phyloP scores from a whole-genome alignment of 2,888 invertebrate species.

The Eupithecia abbreviata region DNA sequence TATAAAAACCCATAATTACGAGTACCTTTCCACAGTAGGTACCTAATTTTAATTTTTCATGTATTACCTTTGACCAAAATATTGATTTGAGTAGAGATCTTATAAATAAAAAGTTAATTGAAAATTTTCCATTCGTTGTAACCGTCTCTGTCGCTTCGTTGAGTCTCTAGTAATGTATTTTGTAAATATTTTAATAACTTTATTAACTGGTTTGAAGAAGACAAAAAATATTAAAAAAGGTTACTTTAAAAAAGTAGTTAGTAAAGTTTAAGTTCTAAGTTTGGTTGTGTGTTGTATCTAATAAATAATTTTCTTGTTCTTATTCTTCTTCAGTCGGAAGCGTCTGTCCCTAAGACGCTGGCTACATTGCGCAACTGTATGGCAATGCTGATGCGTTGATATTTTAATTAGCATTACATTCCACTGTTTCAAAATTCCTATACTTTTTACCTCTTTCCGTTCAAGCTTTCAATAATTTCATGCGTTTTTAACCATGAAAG shows the following conservation, averaged over 20 bases:
- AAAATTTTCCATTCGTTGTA: neutral
- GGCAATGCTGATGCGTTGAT: neutral
- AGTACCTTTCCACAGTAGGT: neutral
- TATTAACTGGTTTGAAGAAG: no score
- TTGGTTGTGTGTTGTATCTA: no score
- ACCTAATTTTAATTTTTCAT: neutral
- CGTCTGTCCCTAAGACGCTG: no score
- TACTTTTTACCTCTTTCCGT: conserved; percentile 27
- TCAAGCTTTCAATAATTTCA: conserved; percentile 57
- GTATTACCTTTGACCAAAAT: neutral
- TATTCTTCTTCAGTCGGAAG: no score
- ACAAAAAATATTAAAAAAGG: no score
- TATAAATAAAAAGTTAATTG: neutral
- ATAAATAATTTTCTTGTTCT: no score
- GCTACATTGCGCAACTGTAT: no score
- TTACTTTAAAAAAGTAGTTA: no score
- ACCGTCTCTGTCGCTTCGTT: neutral
- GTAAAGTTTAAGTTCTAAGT: no score
- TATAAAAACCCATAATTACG: neutral
- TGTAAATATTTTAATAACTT: neutral
- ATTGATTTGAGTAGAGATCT: neutral
- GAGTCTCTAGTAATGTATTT: neutral
- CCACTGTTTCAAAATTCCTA: conserved; percentile 15
- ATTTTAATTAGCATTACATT: conserved; percentile 18
- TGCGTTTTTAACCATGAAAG: conserved; percentile 50